phyloP scores from a whole-genome alignment of 2,797 vertebrate species.

The Delichon dasypus region DNA sequence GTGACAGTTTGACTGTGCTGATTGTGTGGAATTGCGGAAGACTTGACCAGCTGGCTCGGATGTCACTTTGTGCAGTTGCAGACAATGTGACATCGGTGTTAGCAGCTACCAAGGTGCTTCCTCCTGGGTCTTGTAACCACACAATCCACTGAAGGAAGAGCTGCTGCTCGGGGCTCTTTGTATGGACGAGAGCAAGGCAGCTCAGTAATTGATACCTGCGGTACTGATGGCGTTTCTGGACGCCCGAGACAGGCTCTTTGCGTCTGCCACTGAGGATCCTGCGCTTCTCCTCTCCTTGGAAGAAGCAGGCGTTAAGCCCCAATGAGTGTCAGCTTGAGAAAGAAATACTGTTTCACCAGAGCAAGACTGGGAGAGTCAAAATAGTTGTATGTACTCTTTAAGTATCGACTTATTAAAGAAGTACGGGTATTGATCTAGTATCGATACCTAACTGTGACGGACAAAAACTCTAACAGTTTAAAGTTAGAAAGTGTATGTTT shows the following conservation, averaged over 20 bases:
- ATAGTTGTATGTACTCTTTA: neutral
- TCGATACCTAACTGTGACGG: too few relatives aligned
- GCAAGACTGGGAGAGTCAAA: neutral
- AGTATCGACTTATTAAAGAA: too few relatives aligned
- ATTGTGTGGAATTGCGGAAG: neutral
- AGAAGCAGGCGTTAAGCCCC: neutral
- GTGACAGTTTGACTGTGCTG: neutral
- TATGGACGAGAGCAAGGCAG: neutral
- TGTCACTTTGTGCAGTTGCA: slow-evolving; percentile 41
- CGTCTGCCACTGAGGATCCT: slow-evolving; percentile 64
- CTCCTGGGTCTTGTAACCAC: slow-evolving; percentile 18
- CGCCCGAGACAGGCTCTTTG: slow-evolving; percentile 74
- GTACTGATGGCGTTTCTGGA: slow-evolving; percentile 62
- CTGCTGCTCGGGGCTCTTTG: slow-evolving; percentile 1
- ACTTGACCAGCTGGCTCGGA: slow-evolving; percentile 10
- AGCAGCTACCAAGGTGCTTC: slow-evolving; percentile 6
- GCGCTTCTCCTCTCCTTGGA: neutral
- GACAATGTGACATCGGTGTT: slow-evolving; percentile 25
- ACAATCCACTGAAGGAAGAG: slow-evolving; percentile 3
- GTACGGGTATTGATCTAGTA: too few relatives aligned
- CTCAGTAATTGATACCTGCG: slow-evolving; percentile 79
- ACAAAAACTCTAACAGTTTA: too few relatives aligned
- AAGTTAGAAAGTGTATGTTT: too few relatives aligned
- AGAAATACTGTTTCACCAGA: neutral
- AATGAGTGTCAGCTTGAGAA: neutral